Evolutionary conservation across 2,888 invertebrate genomes (phyloP).

Genomic region (Palloptera scutellata): DNA sequence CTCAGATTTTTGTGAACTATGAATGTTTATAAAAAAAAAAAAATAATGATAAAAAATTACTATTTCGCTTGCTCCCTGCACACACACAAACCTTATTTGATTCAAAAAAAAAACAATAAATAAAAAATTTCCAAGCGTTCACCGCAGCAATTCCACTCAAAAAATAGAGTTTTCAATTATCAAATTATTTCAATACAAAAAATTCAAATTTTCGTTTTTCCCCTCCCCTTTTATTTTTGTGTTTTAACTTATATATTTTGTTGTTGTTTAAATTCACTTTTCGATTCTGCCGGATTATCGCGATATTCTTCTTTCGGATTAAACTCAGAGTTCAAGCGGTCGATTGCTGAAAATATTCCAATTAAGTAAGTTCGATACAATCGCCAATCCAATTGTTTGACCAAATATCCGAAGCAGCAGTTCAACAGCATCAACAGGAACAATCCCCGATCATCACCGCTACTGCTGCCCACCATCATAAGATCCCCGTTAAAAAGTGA

Average conservation of each 20-base stretch:
- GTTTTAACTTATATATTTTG: slow-evolving; percentile 17
- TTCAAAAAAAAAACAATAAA: background rate
- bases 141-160: slow-evolving; percentile 18
- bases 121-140: slow-evolving; percentile 8
- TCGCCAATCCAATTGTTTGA: background rate
- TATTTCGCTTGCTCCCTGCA: background rate
- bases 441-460: too few relatives aligned
- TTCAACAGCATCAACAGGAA: background rate
- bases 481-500: too few relatives aligned
- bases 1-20: slow-evolving; percentile 1
- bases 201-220: slow-evolving; percentile 33
- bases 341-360: too few relatives aligned
- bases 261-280: slow-evolving; percentile 32
- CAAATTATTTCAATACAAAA: slow-evolving; percentile 20
- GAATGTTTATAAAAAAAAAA: background rate
- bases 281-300: slow-evolving; percentile 19
- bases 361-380: too few relatives aligned
- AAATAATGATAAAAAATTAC: background rate
- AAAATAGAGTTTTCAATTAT: slow-evolving; percentile 13
- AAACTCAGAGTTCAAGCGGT: slow-evolving; percentile 6
- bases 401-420: background rate
- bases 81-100: background rate
- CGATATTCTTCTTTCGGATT: background rate
- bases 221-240: slow-evolving; percentile 18
- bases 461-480: too few relatives aligned